Evolutionary conservation across 2,113 vertebrate genomes (phyloP).

Genomic region (Zosterops lateralis): DNA sequence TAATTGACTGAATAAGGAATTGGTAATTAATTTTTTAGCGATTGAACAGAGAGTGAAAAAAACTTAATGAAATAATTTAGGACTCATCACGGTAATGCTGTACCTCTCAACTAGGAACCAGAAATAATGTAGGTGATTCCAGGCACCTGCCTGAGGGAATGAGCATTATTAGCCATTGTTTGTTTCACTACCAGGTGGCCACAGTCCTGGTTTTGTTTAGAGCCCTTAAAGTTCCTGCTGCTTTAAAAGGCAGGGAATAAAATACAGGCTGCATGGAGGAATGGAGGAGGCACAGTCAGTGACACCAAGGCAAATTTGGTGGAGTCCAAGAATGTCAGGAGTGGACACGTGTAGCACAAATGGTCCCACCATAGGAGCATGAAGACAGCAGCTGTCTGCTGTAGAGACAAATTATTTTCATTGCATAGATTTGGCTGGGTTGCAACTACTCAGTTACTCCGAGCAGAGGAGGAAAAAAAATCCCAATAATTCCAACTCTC

Average conservation of each 20-base stretch:
- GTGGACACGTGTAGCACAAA: conserved; percentile 9
- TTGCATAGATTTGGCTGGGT: neutral
- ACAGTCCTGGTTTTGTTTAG: neutral
- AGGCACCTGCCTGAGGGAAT: neutral
- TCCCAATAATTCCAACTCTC: neutral
- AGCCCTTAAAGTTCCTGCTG: neutral
- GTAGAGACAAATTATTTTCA: conserved; percentile 17
- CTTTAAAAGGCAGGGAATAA: neutral
- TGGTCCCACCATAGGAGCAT: neutral
- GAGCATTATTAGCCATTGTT: neutral
- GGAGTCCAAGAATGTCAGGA: neutral
- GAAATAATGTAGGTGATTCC: neutral
- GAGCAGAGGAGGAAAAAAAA: accelerated
- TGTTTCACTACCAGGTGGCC: neutral
- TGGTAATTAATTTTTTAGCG: conserved; percentile 28
- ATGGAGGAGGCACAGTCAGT: neutral
- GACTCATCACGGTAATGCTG: neutral
- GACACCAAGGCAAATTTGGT: neutral
- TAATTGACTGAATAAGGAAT: neutral
- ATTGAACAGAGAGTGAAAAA: neutral
- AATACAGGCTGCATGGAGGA: neutral
- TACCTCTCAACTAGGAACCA: neutral
- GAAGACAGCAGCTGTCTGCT: conserved; percentile 41
- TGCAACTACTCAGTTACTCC: neutral
- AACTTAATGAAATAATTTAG: conserved; percentile 19